A percentile compares a stretch with the other conserved stretches of the same genome.
These are phyloP conservation scores for Limnephilus auricula DNA, from an alignment of 2,888 invertebrate species.

Conservation along the genomic window DNA sequence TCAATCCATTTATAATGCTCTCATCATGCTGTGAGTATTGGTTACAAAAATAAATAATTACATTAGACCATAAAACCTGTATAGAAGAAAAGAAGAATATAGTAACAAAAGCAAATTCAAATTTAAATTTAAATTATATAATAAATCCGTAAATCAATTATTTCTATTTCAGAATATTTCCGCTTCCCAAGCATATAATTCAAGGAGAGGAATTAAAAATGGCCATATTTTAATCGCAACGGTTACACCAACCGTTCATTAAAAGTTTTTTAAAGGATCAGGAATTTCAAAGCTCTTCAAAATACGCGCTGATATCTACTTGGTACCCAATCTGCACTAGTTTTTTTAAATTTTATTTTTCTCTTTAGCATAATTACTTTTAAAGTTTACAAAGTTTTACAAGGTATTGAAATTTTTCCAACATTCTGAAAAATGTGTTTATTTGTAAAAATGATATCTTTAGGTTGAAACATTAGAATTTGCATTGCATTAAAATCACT, in stretches of 20 bases:
- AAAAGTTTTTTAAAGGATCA: conserved; percentile 61
- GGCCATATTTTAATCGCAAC: conserved; percentile 37
- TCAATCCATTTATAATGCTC: no score
- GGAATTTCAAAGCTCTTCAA: conserved; percentile 8
- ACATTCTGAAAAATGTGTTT: no score
- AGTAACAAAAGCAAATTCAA: no score
- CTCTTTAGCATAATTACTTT: neutral
- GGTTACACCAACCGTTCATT: conserved; percentile 65
- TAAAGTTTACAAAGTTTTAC: neutral
- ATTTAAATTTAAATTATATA: no score
- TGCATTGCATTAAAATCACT: no score
- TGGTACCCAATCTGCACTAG: neutral
- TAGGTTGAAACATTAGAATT: no score
- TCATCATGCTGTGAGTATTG: no score
- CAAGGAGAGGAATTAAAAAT: conserved; percentile 7
- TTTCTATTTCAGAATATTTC: neutral
- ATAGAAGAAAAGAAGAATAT: no score
- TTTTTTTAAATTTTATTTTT: neutral
- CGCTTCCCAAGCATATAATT: neutral
- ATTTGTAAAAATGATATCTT: no score
- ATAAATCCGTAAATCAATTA: neutral
- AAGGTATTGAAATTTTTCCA: no score
- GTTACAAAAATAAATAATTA: no score
- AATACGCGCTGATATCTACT: neutral
- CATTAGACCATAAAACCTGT: no score